phyloP scores from a whole-genome alignment of 1,140 invertebrate genomes.

The Teleopsis dalmanni region DNA sequence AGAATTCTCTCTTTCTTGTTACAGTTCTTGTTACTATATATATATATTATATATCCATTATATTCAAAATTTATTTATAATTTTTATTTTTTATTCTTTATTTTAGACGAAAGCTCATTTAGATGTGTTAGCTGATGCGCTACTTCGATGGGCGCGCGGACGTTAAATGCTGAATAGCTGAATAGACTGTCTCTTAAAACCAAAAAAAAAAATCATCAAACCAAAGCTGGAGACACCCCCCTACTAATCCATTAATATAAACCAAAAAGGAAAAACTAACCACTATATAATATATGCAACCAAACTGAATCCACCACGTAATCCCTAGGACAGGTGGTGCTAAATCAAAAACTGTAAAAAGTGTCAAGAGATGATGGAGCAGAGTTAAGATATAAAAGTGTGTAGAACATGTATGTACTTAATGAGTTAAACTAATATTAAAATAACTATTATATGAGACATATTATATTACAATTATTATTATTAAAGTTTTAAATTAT shows the following conservation, averaged over 20 bases:
- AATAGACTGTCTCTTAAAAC: conserved; percentile 17
- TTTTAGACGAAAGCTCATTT: conserved; percentile 90
- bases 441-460: no score
- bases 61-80: no score
- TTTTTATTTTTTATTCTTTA: not conserved
- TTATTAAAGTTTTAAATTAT: no score
- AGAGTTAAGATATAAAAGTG: no score
- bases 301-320: not conserved
- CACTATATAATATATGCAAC: not conserved
- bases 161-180: conserved; percentile 51
- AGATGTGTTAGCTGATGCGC: conserved; percentile 85
- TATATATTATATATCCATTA: no score
- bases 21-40: no score
- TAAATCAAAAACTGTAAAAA: not conserved
- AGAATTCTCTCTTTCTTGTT: no score
- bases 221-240: not conserved
- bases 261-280: not conserved
- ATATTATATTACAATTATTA: no score
- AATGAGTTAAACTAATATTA: no score
- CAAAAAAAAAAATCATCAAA: not conserved
- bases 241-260: conserved; percentile 5
- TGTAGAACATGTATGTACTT: no score
- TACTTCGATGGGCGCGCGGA: conserved; percentile 84
- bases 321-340: no score
- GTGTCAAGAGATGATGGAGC: no score